Percentiles rank a stretch among this genome's conserved stretches.
Conservation (phyloP, 2,113 vertebrate species). For the Pteropus alecto region DNA sequence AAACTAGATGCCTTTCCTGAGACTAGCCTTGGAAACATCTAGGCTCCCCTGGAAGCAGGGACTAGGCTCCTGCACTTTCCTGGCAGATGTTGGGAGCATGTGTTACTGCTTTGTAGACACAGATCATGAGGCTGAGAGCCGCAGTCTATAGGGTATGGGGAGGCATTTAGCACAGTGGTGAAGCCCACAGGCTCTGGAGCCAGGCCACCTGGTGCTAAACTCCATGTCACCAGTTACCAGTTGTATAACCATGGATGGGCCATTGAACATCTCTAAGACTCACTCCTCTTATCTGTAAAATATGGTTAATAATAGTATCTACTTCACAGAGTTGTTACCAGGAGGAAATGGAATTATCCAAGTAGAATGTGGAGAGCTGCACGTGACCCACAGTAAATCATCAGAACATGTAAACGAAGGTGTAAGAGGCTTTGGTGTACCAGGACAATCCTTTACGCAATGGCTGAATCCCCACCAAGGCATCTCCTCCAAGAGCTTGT, state of each 20-base stretch:
- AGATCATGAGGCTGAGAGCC: background rate
- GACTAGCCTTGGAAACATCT: background rate
- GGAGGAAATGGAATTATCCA: background rate
- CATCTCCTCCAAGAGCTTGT: background rate
- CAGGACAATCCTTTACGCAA: background rate
- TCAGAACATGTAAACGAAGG: background rate
- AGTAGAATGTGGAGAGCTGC: background rate
- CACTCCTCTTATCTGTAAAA: background rate
- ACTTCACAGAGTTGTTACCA: background rate
- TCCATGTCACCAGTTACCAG: background rate
- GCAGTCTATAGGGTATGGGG: accelerated
- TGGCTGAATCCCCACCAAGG: background rate
- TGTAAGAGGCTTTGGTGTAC: background rate
- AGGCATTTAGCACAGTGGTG: background rate
- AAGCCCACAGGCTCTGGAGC: background rate
- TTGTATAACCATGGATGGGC: background rate
- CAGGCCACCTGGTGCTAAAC: background rate
- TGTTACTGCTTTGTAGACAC: background rate
- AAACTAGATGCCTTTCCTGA: background rate
- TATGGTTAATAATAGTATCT: background rate
- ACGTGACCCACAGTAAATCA: background rate
- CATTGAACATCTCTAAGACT: background rate
- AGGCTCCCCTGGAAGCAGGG: background rate
- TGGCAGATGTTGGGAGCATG: background rate
- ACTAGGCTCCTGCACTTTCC: background rate